Base-by-base conservation (phyloP, 2,888 invertebrate genomes). In the Protophormia terraenovae region DNA sequence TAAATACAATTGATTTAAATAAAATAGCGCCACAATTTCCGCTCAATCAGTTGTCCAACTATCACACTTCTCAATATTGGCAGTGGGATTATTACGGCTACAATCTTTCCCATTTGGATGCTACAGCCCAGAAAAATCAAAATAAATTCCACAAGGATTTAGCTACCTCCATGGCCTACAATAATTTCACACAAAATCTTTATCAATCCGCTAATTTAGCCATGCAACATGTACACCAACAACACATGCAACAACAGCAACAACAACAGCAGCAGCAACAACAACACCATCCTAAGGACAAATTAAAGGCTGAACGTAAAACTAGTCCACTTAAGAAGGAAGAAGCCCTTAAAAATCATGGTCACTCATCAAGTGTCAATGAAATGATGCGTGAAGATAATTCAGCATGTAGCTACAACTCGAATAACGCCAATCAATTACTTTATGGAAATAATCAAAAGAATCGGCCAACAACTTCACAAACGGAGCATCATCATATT, bases 11-110 rank as follows among this genome's bases (percentile, higher is more conserved):
- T 22, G 94, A 94, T 64, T 88, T 94, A n/a, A 94, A 94, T 87
- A 94, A 94, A 91, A 93, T 94, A 83, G 92, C 94, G 0, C 93
- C 95, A 0, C 95, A 95, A 88, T 95, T 95, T 88, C 91, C 94
- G 1, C 94, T 94, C 91, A 95, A 95, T 91, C 95, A 95, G 88
- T 94, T 95, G 69, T 95, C 95, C 1, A 95, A 95, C 89, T 95
- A 95, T 89, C 95, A 95, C 89, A 90, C 95, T 62, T 94, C 94
- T 0, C 95, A 95, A 89, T 95, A 95, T 88, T 95, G 95, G 94
- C 95, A 95, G 89, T 94, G 95, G 90, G 95, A 95, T 87, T 93
- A 93, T 69, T 94, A 94, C 86, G 93, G 94, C 0, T 95, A 95
- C 87, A 94, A 95, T 88, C 90, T 95, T 0, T 93, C 94, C 1